Evolutionary conservation across 2,888 invertebrate species (phyloP), one percentile per base, ranked within the genome.

Genomic region (Lasioglossum figueresi): DNA sequence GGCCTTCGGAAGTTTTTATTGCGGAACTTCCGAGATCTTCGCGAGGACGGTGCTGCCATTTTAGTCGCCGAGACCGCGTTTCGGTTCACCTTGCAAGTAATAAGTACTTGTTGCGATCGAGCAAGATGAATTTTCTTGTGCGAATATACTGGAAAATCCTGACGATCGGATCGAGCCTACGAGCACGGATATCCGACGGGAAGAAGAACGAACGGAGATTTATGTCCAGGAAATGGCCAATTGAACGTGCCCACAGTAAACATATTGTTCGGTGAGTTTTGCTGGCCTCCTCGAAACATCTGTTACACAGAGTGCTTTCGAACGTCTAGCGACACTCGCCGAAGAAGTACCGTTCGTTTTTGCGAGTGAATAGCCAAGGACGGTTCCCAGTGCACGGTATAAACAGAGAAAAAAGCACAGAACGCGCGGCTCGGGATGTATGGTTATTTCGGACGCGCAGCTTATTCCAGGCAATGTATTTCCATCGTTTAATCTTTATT

Each of bases 391-490:
- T 10, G 31, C 19, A 66, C 31, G 31, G 31, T 16, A n/a, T 5
- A 8, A 3, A 8, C 19, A 2, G 27, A 27, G 63, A 8, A 63
- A 63, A 63, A 16, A 63, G 59, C 10, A 12, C 12, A n/a, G n/a
- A n/a, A 4, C 3, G n/a, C 56, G 56, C 4, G 12, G 10, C n/a
- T n/a, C 56, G 56, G n/a, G 56, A 37, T 23, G 34, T 37, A 66
- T 66, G 34, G 19, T 34, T 70, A 70, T 70, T 40, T 70, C 83
- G 59, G 83, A 68, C 73, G 27, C 34, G 40, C 14, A 48, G 83
- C 78, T 83, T 73, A 72, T 68, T 72, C 63, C 16, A 27, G 63
- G 23, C 63, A 77, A 82, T 52, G 82, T 75, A 79, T 79, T 83
- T 52, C 56, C 37, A 75, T 72, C 75, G 84, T 68, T 84, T 75